phyloP scores from a whole-genome alignment of 2,797 vertebrate species.

The Amazona finschi region DNA sequence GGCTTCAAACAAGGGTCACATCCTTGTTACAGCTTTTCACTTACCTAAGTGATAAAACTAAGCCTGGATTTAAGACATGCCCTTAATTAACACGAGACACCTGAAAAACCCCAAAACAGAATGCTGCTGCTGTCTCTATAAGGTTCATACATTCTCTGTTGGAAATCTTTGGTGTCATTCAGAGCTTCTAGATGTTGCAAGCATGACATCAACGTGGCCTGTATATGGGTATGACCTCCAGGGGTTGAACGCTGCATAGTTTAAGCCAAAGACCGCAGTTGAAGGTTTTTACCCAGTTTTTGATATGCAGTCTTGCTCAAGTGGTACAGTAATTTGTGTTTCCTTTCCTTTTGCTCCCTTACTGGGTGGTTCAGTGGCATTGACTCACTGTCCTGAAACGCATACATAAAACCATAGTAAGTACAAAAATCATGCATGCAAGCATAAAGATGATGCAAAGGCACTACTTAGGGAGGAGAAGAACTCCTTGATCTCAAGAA shows the following conservation, averaged over 20 bases:
- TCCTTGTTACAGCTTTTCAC: background rate
- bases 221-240: background rate
- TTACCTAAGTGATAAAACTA: background rate
- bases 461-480: background rate
- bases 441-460: background rate
- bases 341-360: background rate
- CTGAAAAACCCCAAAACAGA: background rate
- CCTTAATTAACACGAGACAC: background rate
- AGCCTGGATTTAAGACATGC: background rate
- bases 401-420: background rate
- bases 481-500: background rate
- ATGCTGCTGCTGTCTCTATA: background rate
- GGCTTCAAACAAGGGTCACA: background rate
- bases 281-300: background rate
- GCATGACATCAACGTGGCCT: background rate
- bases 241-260: background rate
- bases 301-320: background rate
- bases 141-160: background rate
- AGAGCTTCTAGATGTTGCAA: background rate
- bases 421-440: background rate
- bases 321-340: background rate
- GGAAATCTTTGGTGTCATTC: fast-evolving
- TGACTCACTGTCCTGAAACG: background rate
- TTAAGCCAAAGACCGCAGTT: background rate
- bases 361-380: background rate